A percentile compares a stretch with the other conserved stretches of the same genome.
These are phyloP conservation scores for Acanthococcus lagerstroemiae DNA, from an alignment of 2,888 invertebrate genomes.

Conservation along the genomic window DNA sequence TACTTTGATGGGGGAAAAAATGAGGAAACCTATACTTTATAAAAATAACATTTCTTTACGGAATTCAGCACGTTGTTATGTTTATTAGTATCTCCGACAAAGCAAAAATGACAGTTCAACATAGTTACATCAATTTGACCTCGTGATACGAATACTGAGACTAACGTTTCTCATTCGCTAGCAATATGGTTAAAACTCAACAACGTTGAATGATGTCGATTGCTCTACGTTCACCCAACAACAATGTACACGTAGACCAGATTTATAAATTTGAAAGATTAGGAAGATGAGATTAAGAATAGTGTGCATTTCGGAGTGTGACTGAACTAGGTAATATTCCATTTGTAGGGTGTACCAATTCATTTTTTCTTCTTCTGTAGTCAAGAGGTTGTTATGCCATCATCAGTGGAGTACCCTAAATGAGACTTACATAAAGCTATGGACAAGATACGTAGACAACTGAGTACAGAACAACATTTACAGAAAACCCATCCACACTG, in stretches of 20 bases:
- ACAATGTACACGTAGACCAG: slow-evolving; percentile 83
- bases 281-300: too few species aligned
- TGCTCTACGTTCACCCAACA: slow-evolving; percentile 74
- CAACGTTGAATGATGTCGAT: slow-evolving; percentile 63
- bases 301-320: too few species aligned
- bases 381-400: too few species aligned
- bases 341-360: too few species aligned
- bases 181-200: slow-evolving; percentile 71
- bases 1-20: too few species aligned
- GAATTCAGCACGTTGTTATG: slow-evolving; percentile 66
- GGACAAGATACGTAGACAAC: too few species aligned
- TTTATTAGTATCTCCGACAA: slow-evolving; percentile 79
- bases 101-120: slow-evolving; percentile 70
- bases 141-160: slow-evolving; percentile 68
- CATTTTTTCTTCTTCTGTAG: too few species aligned
- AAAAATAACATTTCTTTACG: slow-evolving; percentile 72
- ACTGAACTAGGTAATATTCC: too few species aligned
- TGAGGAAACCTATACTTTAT: slow-evolving; percentile 46
- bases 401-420: too few species aligned
- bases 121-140: slow-evolving; percentile 86
- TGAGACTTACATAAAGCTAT: too few species aligned
- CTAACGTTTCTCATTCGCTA: slow-evolving; percentile 65
- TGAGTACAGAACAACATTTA: too few species aligned
- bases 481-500: too few species aligned
- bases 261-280: slow-evolving; percentile 44